phyloP scores from a whole-genome alignment of 2,797 vertebrate genomes.

The Acipenser ruthenus region DNA sequence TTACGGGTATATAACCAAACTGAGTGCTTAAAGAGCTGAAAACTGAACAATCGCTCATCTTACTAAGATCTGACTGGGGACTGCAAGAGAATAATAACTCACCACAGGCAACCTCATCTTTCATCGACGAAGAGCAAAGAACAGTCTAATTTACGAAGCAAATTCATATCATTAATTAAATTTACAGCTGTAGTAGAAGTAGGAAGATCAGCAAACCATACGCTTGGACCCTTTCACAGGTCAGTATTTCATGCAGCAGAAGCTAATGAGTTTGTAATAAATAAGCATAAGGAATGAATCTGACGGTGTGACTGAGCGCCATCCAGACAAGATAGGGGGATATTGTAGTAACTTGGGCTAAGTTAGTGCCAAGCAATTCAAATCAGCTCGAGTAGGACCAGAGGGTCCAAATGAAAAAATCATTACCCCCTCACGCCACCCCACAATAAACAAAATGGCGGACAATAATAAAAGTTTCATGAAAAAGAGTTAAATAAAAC shows the following conservation, averaged over 20 bases:
- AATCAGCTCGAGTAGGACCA: too few relatives aligned
- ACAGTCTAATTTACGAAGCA: constrained; percentile 19
- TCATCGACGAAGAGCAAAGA: constrained; percentile 9
- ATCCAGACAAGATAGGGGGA: constrained; percentile 1
- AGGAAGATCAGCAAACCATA: constrained; percentile 24
- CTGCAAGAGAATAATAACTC: constrained; percentile 3
- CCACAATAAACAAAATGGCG: too few relatives aligned
- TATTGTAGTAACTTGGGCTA: too few relatives aligned
- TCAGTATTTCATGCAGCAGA: constrained; percentile 23
- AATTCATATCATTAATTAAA: constrained; percentile 29
- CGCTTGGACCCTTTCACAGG: constrained; percentile 21
- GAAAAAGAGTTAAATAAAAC: too few relatives aligned
- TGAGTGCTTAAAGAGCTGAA: neutral
- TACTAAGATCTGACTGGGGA: constrained; percentile 3
- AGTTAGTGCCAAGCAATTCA: too few relatives aligned
- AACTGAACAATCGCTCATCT: constrained; percentile 12
- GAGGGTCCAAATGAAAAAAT: too few relatives aligned
- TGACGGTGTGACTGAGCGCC: constrained; percentile 10
- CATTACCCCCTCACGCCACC: too few relatives aligned
- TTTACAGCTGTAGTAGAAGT: constrained; percentile 12
- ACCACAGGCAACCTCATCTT: neutral
- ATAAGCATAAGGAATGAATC: constrained; percentile 18
- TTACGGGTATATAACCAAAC: constrained; percentile 4
- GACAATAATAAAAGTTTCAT: too few relatives aligned
- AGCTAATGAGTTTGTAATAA: constrained; percentile 27